phyloP scores from a whole-genome alignment of 2,888 invertebrate species.

The Mythimna lalbum region DNA sequence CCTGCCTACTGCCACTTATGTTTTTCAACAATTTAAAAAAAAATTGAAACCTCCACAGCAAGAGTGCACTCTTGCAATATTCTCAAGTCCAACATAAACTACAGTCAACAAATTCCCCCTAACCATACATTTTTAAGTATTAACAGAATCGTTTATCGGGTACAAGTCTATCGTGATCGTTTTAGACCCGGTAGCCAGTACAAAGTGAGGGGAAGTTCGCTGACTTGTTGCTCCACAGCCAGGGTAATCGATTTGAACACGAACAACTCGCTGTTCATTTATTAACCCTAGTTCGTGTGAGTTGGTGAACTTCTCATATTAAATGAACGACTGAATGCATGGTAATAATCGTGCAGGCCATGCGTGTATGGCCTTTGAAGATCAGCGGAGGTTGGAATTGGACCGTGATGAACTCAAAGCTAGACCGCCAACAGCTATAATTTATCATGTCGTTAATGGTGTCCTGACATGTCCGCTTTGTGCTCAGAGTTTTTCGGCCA shows the following conservation, averaged over 20 bases:
- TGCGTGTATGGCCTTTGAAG: no score
- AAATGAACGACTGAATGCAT: constrained; percentile 32
- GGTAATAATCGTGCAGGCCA: no score
- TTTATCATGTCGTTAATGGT: no score
- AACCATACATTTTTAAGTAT: constrained; percentile 28
- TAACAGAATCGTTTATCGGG: constrained; percentile 12
- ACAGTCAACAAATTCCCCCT: constrained; percentile 7
- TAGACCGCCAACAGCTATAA: no score
- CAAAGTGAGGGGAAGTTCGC: constrained; percentile 30
- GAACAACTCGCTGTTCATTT: constrained; percentile 52
- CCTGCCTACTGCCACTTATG: no score
- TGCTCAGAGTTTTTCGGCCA: no score
- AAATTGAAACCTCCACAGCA: not conserved
- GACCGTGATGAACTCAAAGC: no score
- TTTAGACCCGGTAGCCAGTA: constrained; percentile 14
- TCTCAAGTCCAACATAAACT: not conserved
- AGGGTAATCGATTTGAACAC: constrained; percentile 48
- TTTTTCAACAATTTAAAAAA: no score
- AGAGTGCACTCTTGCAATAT: constrained; percentile 11
- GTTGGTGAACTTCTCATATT: constrained; percentile 27
- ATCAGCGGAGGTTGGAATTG: no score
- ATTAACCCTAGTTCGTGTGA: constrained; percentile 20
- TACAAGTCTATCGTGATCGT: constrained; percentile 27
- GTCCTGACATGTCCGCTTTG: no score
- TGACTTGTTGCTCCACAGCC: constrained; percentile 53